phyloP scores from a whole-genome alignment of 1,140 invertebrate species.

The Drosophila auraria region DNA sequence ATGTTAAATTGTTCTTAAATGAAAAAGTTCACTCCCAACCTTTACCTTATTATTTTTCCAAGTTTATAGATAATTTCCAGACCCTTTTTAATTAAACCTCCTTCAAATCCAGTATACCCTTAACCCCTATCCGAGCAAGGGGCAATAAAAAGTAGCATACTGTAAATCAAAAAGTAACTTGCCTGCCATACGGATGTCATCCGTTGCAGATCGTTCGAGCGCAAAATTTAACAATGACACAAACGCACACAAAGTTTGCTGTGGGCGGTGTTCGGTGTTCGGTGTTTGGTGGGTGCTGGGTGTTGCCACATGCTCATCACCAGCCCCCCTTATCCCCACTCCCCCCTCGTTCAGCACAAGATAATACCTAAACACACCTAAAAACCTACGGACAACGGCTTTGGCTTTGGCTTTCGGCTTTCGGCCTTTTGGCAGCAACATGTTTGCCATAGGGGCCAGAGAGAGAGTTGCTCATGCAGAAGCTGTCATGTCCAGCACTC shows the following conservation, averaged over 20 bases:
- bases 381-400: slow-evolving; percentile 54
- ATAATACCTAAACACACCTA: slow-evolving; percentile 84
- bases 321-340: background rate
- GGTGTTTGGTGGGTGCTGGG: slow-evolving; percentile 18
- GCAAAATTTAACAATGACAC: slow-evolving; percentile 84
- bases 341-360: slow-evolving; percentile 22
- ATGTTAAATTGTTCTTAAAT: background rate
- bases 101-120: slow-evolving; percentile 11
- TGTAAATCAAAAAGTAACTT: slow-evolving; percentile 84
- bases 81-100: background rate
- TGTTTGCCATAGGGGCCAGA: slow-evolving; percentile 72
- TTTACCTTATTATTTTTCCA: too few species aligned
- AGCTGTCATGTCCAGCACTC: slow-evolving; percentile 84
- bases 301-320: slow-evolving; percentile 36
- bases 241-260: slow-evolving; percentile 68
- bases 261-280: slow-evolving; percentile 17
- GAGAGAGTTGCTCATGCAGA: slow-evolving; percentile 76
- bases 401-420: slow-evolving; percentile 49
- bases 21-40: too few species aligned
- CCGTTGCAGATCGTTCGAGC: slow-evolving; percentile 83
- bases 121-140: background rate
- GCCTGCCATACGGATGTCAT: slow-evolving; percentile 79
- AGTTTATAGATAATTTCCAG: background rate
- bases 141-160: slow-evolving; percentile 61
- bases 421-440: slow-evolving; percentile 47